phyloP scores from a whole-genome alignment of 2,113 vertebrate species.

The Nibea coibor region DNA sequence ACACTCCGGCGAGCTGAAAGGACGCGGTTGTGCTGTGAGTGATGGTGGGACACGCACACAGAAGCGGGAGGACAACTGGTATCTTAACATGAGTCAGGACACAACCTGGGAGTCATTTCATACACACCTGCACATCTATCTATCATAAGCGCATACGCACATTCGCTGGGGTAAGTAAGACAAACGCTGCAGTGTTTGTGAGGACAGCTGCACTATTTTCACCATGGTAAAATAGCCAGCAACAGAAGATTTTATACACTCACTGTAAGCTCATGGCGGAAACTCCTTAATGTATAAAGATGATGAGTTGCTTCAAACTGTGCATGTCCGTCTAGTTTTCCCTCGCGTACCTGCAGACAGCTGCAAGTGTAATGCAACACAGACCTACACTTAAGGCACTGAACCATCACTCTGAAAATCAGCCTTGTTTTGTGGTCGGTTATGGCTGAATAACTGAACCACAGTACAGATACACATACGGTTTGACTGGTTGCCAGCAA shows the following conservation, averaged over 20 bases:
- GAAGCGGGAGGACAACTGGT: neutral
- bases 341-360: neutral
- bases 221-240: neutral
- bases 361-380: neutral
- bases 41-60: neutral
- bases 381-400: neutral
- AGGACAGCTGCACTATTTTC: neutral
- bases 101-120: constrained; percentile 21
- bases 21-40: neutral
- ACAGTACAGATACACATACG: neutral
- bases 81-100: neutral
- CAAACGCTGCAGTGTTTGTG: neutral
- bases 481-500: neutral
- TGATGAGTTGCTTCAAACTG: neutral
- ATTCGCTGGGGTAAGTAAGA: neutral
- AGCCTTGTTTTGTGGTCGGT: too few species aligned
- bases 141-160: neutral
- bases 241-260: neutral
- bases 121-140: constrained; percentile 6
- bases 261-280: neutral
- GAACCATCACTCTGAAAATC: neutral
- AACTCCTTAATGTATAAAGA: neutral
- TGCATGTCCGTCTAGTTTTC: neutral
- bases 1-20: constrained; percentile 38
- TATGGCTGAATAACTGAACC: too few species aligned